phyloP scores from a whole-genome alignment of 2,888 invertebrate genomes.

The Ceraclea dissimilis region DNA sequence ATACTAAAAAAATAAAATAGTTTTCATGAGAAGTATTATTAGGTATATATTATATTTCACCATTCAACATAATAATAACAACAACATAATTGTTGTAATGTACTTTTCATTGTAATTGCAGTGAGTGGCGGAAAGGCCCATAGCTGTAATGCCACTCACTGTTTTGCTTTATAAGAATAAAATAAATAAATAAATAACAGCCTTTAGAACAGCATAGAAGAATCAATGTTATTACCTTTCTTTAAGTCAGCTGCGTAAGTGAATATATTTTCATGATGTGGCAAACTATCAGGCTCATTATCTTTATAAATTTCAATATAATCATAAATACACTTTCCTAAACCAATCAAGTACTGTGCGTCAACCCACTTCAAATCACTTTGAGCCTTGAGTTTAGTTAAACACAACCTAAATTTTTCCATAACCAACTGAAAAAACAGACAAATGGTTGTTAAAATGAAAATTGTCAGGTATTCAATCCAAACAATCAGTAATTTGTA shows the following conservation, averaged over 20 bases:
- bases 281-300: conserved; percentile 18
- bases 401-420: conserved; percentile 16
- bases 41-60: too few relatives aligned
- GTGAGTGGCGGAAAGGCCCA: too few relatives aligned
- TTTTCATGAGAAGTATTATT: not conserved
- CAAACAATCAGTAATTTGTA: too few relatives aligned
- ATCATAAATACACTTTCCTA: conserved; percentile 21
- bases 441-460: too few relatives aligned
- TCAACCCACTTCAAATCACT: conserved; percentile 11
- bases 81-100: too few relatives aligned
- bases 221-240: conserved; percentile 13
- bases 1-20: conserved; percentile 17
- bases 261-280: conserved; percentile 14
- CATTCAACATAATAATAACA: too few relatives aligned
- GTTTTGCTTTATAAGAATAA: too few relatives aligned
- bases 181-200: too few relatives aligned
- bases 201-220: too few relatives aligned
- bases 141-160: too few relatives aligned
- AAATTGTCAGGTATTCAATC: too few relatives aligned
- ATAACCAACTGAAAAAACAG: conserved; percentile 15
- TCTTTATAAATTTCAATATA: conserved; percentile 18
- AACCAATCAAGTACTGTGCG: conserved; percentile 16
- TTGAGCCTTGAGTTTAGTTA: conserved; percentile 14
- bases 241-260: conserved; percentile 9
- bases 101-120: too few relatives aligned